These are phyloP conservation scores for Silvanus unidentatus DNA, from an alignment of 2,888 invertebrate genomes.

Conservation along the genomic window DNA sequence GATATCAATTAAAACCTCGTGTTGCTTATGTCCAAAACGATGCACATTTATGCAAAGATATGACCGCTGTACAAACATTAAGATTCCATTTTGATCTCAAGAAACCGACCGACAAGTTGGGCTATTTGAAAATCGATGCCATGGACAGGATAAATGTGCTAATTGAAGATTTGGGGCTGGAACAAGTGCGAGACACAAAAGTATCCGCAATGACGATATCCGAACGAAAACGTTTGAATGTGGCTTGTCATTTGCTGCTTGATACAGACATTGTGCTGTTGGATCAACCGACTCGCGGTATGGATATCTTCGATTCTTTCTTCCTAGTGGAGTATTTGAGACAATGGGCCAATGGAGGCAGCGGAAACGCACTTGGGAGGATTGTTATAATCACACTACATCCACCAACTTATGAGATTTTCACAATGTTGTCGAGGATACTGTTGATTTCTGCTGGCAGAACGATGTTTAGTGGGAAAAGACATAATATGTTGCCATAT, in stretches of 20 bases:
- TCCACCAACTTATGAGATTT: conserved; percentile 92
- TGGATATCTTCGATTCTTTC: conserved; percentile 95
- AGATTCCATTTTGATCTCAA: conserved; percentile 75
- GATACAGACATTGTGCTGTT: conserved; percentile 82
- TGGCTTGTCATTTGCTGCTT: conserved; percentile 82
- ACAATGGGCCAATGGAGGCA: conserved; percentile 69
- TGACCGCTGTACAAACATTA: conserved; percentile 87
- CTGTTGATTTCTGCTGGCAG: conserved; percentile 83
- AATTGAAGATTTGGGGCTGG: conserved; percentile 86
- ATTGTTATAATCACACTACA: conserved; percentile 87
- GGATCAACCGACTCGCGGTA: conserved; percentile 81
- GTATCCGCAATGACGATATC: conserved; percentile 82
- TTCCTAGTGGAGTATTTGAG: conserved; percentile 89
- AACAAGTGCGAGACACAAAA: conserved; percentile 81
- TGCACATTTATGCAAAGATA: conserved; percentile 71
- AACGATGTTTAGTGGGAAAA: conserved; percentile 84
- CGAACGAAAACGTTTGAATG: conserved; percentile 78
- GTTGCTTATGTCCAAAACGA: conserved; percentile 73
- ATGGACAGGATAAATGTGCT: conserved; percentile 76
- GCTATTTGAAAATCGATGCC: conserved; percentile 64
- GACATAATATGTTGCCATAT: conserved; percentile 87
- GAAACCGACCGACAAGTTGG: conserved; percentile 56
- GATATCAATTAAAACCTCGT: conserved; percentile 62
- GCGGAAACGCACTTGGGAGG: conserved; percentile 53
- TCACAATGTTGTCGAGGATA: conserved; percentile 86